A percentile compares a stretch with the other conserved stretches of the same genome.
These are phyloP conservation scores for Ailurus styani DNA, from an alignment of 2,113 vertebrate species.

Conservation along the genomic window DNA sequence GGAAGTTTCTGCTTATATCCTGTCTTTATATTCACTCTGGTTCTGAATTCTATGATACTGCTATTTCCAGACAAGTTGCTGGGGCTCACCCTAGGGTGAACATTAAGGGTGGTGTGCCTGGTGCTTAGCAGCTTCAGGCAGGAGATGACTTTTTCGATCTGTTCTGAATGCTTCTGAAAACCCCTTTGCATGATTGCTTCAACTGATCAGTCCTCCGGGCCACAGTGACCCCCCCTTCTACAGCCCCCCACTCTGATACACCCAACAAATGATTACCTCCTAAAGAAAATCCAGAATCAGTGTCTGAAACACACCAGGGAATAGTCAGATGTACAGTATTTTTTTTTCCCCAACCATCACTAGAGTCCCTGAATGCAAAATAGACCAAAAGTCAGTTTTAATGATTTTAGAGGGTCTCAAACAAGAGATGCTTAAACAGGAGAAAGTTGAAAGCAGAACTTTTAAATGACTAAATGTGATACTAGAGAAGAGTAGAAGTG, in stretches of 20 bases:
- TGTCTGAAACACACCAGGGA: neutral
- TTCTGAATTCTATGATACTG: neutral
- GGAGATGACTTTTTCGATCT: neutral
- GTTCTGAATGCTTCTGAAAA: neutral
- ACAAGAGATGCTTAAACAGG: neutral
- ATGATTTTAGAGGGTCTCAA: neutral
- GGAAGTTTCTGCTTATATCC: neutral
- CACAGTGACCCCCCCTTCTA: neutral
- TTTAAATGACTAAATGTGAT: neutral
- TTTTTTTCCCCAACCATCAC: neutral
- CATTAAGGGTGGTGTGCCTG: neutral
- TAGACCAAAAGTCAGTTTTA: neutral
- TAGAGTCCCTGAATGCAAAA: neutral
- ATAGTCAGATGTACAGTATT: neutral
- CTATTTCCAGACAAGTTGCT: neutral
- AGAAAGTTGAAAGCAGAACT: neutral
- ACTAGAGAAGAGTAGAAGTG: neutral
- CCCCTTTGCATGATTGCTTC: neutral
- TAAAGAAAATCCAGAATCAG: neutral
- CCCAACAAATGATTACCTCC: neutral
- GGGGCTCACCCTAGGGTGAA: neutral
- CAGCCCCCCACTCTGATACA: neutral
- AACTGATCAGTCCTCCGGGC: neutral
- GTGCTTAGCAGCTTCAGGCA: neutral
- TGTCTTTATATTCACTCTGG: neutral